Conservation (phyloP, 1,140 invertebrate species). For the Meloidogyne floridensis region DNA sequence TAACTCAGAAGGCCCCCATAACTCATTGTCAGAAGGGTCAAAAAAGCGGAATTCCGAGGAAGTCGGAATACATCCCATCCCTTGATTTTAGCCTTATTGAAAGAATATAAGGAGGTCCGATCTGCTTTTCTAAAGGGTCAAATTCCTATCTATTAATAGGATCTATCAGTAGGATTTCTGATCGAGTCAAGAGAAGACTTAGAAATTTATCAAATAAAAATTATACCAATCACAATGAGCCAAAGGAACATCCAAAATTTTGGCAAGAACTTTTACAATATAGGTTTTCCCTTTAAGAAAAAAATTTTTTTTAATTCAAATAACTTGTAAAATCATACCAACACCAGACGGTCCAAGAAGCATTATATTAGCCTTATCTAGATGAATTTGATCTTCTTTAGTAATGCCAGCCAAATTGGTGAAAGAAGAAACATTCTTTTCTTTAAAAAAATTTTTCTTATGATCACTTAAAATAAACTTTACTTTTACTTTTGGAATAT, state of each 20-base stretch:
- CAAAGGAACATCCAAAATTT: conserved; percentile 89
- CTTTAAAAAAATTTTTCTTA: background rate
- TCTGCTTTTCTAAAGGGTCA: no score
- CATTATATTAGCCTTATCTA: conserved; percentile 97
- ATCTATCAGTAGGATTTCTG: no score
- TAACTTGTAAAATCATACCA: conserved; percentile 66
- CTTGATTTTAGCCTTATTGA: no score
- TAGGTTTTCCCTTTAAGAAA: conserved; percentile 86
- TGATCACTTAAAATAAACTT: background rate
- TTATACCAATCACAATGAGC: conserved; percentile 76
- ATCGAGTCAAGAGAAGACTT: no score
- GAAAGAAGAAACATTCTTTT: background rate
- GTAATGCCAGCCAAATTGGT: background rate
- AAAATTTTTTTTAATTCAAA: background rate
- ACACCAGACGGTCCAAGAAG: conserved; percentile 94
- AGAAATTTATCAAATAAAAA: background rate
- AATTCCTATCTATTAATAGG: no score
- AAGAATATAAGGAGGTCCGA: no score
- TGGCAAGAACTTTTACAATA: conserved; percentile 91
- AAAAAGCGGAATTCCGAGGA: no score
- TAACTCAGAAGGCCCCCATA: no score
- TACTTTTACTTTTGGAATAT: background rate
- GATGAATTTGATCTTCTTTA: conserved; percentile 77
- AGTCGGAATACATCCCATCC: no score
- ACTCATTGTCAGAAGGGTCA: no score